phyloP scores from a whole-genome alignment of 2,113 vertebrate genomes.

The Ammodytes dubius region DNA sequence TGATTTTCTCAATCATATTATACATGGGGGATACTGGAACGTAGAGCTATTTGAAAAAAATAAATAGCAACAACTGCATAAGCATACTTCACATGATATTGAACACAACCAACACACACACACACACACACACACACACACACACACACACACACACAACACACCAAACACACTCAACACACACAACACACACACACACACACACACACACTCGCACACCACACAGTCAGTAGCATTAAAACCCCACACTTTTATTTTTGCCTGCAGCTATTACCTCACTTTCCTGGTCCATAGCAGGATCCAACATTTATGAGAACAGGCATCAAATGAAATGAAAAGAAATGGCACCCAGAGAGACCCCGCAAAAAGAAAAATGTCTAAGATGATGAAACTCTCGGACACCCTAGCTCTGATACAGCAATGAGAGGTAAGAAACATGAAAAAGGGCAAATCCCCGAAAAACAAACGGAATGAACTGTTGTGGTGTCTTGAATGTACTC shows the following conservation, averaged over 20 bases:
- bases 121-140: too few relatives aligned
- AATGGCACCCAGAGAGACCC: slow-evolving; percentile 50
- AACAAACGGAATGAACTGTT: slow-evolving; percentile 34
- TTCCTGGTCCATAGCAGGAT: slow-evolving; percentile 48
- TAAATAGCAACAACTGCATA: background rate
- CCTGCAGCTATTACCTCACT: slow-evolving; percentile 56
- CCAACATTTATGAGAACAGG: slow-evolving; percentile 68
- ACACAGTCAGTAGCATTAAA: slow-evolving; percentile 35
- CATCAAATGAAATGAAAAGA: slow-evolving; percentile 63
- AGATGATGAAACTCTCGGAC: slow-evolving; percentile 67
- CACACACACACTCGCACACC: background rate
- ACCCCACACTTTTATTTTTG: slow-evolving; percentile 39
- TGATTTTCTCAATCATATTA: slow-evolving; percentile 66
- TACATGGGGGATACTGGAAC: slow-evolving; percentile 42
- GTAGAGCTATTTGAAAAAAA: background rate
- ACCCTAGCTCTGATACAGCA: slow-evolving; percentile 25
- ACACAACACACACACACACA: slow-evolving; percentile 12
- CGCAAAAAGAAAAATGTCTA: slow-evolving; percentile 37
- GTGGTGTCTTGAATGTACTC: slow-evolving; percentile 39
- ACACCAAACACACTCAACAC: slow-evolving; percentile 13
- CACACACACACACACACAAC: background rate
- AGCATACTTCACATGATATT: background rate
- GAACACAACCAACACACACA: slow-evolving; percentile 18
- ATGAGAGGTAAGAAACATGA: slow-evolving; percentile 8
- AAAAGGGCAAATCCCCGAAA: slow-evolving; percentile 19